Percentiles rank a stretch among this genome's conserved stretches.
phyloP scores from a whole-genome alignment of 2,113 vertebrate genomes.

The Gobius niger region DNA sequence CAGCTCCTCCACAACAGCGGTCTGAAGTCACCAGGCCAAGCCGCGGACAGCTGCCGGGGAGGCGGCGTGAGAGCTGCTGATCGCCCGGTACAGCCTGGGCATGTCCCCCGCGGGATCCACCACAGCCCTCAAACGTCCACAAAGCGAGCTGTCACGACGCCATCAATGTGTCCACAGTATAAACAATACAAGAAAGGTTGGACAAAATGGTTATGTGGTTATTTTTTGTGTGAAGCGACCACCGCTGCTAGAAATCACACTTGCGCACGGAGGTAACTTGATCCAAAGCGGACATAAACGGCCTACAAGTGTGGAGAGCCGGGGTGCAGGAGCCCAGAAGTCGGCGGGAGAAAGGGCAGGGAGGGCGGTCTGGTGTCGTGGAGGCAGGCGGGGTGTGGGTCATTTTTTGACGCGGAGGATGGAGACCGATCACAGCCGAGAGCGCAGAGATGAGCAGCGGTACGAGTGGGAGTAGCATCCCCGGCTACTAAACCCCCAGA shows the following conservation, averaged over 20 bases:
- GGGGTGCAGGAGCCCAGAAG: slow-evolving; percentile 26
- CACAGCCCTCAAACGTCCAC: slow-evolving; percentile 22
- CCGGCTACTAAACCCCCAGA: slow-evolving; percentile 27
- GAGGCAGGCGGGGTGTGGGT: slow-evolving; percentile 31
- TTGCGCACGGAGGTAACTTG: neutral
- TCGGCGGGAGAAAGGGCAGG: slow-evolving; percentile 3
- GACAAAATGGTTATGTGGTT: neutral
- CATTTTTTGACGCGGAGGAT: slow-evolving; percentile 42
- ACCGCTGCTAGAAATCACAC: slow-evolving; percentile 12
- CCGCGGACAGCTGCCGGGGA: slow-evolving; percentile 14
- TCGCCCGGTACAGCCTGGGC: slow-evolving; percentile 20
- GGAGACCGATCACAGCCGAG: slow-evolving; percentile 27
- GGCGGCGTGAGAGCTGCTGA: slow-evolving; percentile 14
- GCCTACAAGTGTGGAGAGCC: slow-evolving; percentile 22
- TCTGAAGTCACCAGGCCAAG: slow-evolving; percentile 46
- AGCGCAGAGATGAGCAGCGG: slow-evolving; percentile 23
- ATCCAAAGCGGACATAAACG: slow-evolving; percentile 8
- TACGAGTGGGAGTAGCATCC: slow-evolving; percentile 31
- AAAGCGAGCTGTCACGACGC: slow-evolving; percentile 19
- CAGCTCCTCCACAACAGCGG: slow-evolving; percentile 56
- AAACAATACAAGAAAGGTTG: neutral
- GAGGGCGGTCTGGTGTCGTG: slow-evolving; percentile 16
- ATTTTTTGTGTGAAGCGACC: neutral
- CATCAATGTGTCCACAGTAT: neutral
- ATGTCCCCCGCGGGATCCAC: slow-evolving; percentile 24